Percentiles rank a stretch among this genome's conserved stretches.
Evolutionary conservation across 2,797 vertebrate species (phyloP).

Genomic region (Yasuhikotakia modesta): DNA sequence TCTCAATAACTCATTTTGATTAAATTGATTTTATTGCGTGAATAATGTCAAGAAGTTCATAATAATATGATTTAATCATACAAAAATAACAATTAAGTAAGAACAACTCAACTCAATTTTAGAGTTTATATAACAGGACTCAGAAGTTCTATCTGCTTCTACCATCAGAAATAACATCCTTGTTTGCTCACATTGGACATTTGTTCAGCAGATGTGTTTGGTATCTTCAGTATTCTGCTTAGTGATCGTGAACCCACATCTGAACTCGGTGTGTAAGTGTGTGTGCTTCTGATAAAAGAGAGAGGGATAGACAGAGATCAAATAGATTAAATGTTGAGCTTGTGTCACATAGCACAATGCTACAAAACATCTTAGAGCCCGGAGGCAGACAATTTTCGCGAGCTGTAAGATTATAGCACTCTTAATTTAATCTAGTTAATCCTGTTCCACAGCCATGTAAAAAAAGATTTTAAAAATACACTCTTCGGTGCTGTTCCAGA

Average conservation of each 20-base stretch:
- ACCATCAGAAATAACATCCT: conserved; percentile 28
- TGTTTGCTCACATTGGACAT: conserved; percentile 28
- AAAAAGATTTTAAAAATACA: too few relatives aligned
- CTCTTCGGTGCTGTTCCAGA: conserved; percentile 2
- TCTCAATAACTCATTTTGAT: too few relatives aligned
- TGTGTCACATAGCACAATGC: conserved; percentile 51
- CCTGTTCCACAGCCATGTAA: too few relatives aligned
- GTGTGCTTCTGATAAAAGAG: conserved; percentile 4
- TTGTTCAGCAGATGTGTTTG: conserved; percentile 49
- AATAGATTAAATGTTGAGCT: conserved; percentile 34
- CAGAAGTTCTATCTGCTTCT: background rate
- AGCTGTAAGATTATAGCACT: conserved; percentile 41
- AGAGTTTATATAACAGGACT: background rate
- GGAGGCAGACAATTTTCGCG: conserved; percentile 23
- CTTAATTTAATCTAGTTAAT: conserved; percentile 50
- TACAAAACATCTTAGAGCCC: conserved; percentile 38
- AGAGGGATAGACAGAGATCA: background rate
- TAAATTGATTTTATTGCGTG: background rate
- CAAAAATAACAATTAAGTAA: background rate
- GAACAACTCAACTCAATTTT: background rate
- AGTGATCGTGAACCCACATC: conserved; percentile 25
- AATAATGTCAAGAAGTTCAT: background rate
- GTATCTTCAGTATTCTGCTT: conserved; percentile 38
- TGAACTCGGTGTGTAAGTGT: conserved; percentile 5
- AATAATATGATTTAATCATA: background rate